Base-by-base conservation (phyloP, 2,797 vertebrate genomes). In the Nasua narica region DNA sequence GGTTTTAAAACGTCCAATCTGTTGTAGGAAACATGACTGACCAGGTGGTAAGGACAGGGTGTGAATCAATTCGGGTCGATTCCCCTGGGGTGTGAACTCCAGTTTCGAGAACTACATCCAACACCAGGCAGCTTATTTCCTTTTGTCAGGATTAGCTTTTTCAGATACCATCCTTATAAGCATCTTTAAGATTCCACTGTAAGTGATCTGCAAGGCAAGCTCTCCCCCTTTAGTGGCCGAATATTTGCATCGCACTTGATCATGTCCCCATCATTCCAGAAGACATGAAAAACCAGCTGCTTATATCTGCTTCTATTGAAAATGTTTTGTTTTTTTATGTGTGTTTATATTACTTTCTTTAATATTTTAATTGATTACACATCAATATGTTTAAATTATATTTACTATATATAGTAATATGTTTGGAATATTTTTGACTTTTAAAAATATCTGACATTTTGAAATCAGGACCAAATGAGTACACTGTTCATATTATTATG, bases 1-100 rank as follows among this genome's bases (percentile, higher is more conserved):
- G 83, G 69, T 91, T 91, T 89, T 67, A 89, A 96, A 91, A 78
- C n/a, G 23, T 82, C 48, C 54, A 40, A 70, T 91, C 43, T 65
- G 10, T 69, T 54, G 11, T 40, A 86, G 62, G 46, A 90, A 88
- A 88, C 5, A 37, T n/a, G 70, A 65, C 4, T 69, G 15, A 58
- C 25, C 21, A 32, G 6, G 5, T 48, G 5, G n/a, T 35, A 15
- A 91, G 21, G 40, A 76, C 48, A 48, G 50, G 10, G 54, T 58
- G 35, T 35, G n/a, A n/a, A n/a, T 29, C 23, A 58, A 56, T 16
- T 83, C 21, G 91, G n/a, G 23, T 79, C 72, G 76, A 72, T 48
- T 32, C 11, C 8, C 23, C 56, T 54, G 48, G 21, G 2, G 9
- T 60, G 65, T 67, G 48, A 81, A 70, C 50, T 88, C 32, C 7